Base-by-base conservation (phyloP, 2,888 invertebrate genomes). In the Theretra japonica region DNA sequence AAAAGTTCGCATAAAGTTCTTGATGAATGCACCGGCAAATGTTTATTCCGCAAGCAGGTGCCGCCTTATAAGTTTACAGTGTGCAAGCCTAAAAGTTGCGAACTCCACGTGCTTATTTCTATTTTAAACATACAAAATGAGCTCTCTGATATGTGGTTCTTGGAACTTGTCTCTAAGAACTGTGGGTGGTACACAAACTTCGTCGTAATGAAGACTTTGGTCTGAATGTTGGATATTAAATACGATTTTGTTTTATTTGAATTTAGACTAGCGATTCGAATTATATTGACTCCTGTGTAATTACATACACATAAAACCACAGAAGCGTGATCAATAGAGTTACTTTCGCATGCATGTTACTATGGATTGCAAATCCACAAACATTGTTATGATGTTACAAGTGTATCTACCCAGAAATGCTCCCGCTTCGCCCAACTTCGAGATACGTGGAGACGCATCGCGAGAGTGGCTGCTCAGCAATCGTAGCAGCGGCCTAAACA, bases 71-170 rank as follows among this genome's bases (percentile, higher is more conserved):
- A 71, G 70, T 71, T 71, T 71, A 56, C 70, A 65, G n/a, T 28
- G 69, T 65, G 56, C 65, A 17, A 56, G 70, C 72, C 33, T 53
- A 41, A 78, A 80, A 73, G 78, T 79, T 69, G 70, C 74, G 80
- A 83, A 83, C 81, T 80, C 74, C 77, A 75, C 77, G 75, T 79
- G 85, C 84, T 88, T 89, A 90, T 89, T 88, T 87, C 86, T 88
- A 88, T 90, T 90, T 88, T 82, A 84, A 83, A 83, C 87, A 88
- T 89, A 83, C 83, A 81, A 83, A 88, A 90, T 88, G 84, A 88
- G 83, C 83, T 84, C 83, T 73, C 79, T 82, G 79, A 87, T 86
- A 89, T 84, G 86, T 76, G 81, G 80, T 80, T 82, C 80, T 82
- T 82, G 75, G 81, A 88, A 89, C 83, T 86, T 86, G 78, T 74